Evolutionary conservation across 2,888 invertebrate species (phyloP).

Genomic region (Melinaea marsaeus): DNA sequence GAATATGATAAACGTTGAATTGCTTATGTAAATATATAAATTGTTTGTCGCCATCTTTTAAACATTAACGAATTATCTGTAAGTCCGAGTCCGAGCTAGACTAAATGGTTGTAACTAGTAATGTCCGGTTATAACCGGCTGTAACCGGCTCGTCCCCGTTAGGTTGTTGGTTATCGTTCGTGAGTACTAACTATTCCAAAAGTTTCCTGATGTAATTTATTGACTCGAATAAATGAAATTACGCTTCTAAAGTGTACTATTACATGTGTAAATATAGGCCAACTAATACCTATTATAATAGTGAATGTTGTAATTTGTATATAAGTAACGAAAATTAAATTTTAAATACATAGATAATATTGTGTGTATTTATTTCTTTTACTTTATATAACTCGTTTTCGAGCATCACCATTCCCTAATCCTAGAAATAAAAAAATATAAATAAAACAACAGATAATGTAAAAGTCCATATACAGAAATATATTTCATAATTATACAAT

Average conservation of each 20-base stretch:
- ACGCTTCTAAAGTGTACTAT: constrained; percentile 77
- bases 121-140: constrained; percentile 29
- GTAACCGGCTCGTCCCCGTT: constrained; percentile 48
- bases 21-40: constrained; percentile 3
- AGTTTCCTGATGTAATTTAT: constrained; percentile 73
- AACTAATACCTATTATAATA: constrained; percentile 75
- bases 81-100: constrained; percentile 20
- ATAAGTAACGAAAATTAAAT: constrained; percentile 78
- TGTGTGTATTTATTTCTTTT: constrained; percentile 59
- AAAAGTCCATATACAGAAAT: constrained; percentile 59
- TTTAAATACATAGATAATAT: constrained; percentile 77
- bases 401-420: constrained; percentile 9
- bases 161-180: constrained; percentile 54
- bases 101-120: constrained; percentile 29
- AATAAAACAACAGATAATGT: constrained; percentile 41
- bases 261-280: constrained; percentile 76
- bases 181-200: constrained; percentile 63
- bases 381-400: constrained; percentile 20
- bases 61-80: background rate
- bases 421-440: background rate
- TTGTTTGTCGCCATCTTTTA: constrained; percentile 1
- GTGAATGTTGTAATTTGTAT: constrained; percentile 79
- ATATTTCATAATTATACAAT: constrained; percentile 54
- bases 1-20: background rate
- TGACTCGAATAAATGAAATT: constrained; percentile 67